Conservation (phyloP, 2,797 vertebrate genomes). For the Aerospiza tachiro region DNA sequence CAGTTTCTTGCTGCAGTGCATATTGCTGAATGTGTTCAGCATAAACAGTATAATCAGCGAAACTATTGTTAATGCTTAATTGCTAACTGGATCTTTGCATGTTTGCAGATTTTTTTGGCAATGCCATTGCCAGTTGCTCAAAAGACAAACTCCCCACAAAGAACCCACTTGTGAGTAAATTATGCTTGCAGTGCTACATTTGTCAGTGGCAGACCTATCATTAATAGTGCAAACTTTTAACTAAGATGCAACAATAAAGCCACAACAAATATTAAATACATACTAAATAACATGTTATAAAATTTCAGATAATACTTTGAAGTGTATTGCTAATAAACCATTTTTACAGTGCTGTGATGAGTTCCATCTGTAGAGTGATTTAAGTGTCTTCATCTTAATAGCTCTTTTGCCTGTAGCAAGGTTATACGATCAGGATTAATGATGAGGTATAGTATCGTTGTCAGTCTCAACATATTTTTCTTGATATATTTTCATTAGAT, state of each 20-base stretch:
- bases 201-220: not conserved
- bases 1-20: not conserved
- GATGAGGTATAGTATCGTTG: slow-evolving; percentile 57
- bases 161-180: too few species aligned
- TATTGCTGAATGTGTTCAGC: not conserved
- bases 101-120: not conserved
- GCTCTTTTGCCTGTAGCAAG: slow-evolving; percentile 40
- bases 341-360: slow-evolving; percentile 75
- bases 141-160: not conserved
- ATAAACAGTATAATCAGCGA: not conserved
- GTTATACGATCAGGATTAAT: slow-evolving; percentile 74
- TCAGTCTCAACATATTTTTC: slow-evolving; percentile 64
- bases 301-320: slow-evolving; percentile 70
- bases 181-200: not conserved
- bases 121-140: not conserved
- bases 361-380: slow-evolving; percentile 71
- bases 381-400: slow-evolving; percentile 73
- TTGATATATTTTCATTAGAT: slow-evolving; percentile 75
- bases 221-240: not conserved
- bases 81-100: not conserved
- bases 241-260: not conserved
- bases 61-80: not conserved
- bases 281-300: slow-evolving; percentile 30
- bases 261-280: not conserved
- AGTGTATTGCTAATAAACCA: slow-evolving; percentile 77